Evolutionary conservation across 2,113 vertebrate species (phyloP).

Genomic region (Dicrurus megarhynchus): DNA sequence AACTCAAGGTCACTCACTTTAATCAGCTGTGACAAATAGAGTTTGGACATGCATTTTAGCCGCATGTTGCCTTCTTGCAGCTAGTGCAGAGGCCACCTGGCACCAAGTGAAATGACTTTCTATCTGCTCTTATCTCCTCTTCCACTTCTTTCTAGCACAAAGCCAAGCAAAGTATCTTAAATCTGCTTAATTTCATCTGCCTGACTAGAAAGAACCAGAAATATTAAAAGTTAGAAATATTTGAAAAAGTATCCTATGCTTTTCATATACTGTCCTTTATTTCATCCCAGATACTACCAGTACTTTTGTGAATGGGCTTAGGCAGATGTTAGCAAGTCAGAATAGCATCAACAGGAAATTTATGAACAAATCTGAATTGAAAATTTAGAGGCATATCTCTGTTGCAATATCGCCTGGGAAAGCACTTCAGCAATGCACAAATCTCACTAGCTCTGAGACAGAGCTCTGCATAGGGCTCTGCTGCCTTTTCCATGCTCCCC

Average conservation of each 20-base stretch:
- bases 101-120: background rate
- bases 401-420: background rate
- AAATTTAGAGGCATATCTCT: background rate
- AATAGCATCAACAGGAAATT: background rate
- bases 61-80: background rate
- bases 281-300: background rate
- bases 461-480: fast-evolving
- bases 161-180: background rate
- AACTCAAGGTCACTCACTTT: background rate
- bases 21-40: background rate
- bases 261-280: background rate
- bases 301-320: background rate
- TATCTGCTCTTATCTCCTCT: background rate
- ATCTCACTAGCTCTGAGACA: background rate
- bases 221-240: background rate
- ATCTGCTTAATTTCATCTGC: background rate
- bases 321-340: background rate
- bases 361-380: background rate
- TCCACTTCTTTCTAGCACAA: background rate
- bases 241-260: background rate
- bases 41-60: background rate
- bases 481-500: background rate
- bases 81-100: background rate
- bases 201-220: background rate
- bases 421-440: background rate